These are phyloP conservation scores for Luehdorfia chinensis DNA, from an alignment of 1,140 invertebrate genomes.

Conservation along the genomic window DNA sequence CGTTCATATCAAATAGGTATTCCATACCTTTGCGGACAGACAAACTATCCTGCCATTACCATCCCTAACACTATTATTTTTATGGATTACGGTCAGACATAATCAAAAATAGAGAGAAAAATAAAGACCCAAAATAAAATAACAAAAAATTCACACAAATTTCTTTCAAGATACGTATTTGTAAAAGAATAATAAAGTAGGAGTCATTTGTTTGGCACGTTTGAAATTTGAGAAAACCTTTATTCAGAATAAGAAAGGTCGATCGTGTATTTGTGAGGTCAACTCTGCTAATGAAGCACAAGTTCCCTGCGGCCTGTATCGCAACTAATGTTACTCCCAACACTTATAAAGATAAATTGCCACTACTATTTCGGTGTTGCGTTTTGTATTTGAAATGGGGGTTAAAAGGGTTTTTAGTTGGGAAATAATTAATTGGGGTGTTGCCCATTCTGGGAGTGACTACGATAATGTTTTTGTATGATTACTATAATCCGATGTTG, in stretches of 20 bases:
- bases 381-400: slow-evolving; percentile 44
- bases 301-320: slow-evolving; percentile 10
- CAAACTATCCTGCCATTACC: too few species aligned
- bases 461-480: slow-evolving; percentile 34
- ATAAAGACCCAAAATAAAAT: too few species aligned
- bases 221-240: too few species aligned
- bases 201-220: too few species aligned
- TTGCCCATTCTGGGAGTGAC: slow-evolving; percentile 35
- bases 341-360: slow-evolving; percentile 62
- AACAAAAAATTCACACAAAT: too few species aligned
- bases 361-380: slow-evolving; percentile 48
- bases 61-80: too few species aligned
- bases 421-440: slow-evolving; percentile 62
- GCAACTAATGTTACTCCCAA: slow-evolving; percentile 34
- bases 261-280: slow-evolving; percentile 9
- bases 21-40: too few species aligned
- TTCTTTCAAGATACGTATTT: too few species aligned
- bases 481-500: slow-evolving; percentile 9
- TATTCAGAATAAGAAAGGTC: background rate
- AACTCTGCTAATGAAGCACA: slow-evolving; percentile 44
- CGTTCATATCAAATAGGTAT: too few species aligned
- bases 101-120: too few species aligned
- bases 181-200: too few species aligned
- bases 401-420: slow-evolving; percentile 63
- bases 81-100: too few species aligned